Conservation (phyloP, 2,888 invertebrate genomes). For the Drosophila neonasuta region DNA sequence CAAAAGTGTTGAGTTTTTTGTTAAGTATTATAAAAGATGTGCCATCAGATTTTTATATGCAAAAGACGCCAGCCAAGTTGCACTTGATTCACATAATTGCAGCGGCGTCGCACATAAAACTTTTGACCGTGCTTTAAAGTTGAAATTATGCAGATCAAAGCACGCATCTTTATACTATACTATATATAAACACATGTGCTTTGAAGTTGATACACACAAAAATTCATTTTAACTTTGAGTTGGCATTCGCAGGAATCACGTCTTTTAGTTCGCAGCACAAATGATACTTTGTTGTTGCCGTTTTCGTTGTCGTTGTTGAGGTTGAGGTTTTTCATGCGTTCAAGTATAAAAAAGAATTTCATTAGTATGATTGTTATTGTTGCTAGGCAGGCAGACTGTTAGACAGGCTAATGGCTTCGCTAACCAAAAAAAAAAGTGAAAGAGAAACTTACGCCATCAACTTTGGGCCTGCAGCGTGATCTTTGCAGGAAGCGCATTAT, state of each 20-base stretch:
- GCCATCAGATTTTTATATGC: slow-evolving; percentile 23
- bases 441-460: slow-evolving; percentile 58
- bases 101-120: slow-evolving; percentile 45
- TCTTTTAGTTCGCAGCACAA: slow-evolving; percentile 70
- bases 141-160: slow-evolving; percentile 64
- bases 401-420: slow-evolving; percentile 42
- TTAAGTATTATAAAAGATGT: slow-evolving; percentile 4
- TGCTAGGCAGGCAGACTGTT: slow-evolving; percentile 50
- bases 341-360: slow-evolving; percentile 36
- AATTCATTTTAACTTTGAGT: slow-evolving; percentile 70
- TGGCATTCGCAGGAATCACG: slow-evolving; percentile 70
- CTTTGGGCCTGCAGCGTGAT: slow-evolving; percentile 67
- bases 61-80: slow-evolving; percentile 34
- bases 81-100: slow-evolving; percentile 63
- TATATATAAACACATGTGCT: slow-evolving; percentile 40
- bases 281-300: slow-evolving; percentile 65
- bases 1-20: slow-evolving; percentile 17
- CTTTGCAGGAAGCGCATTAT: slow-evolving; percentile 71
- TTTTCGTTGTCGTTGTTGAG: slow-evolving; percentile 22
- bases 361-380: slow-evolving; percentile 59
- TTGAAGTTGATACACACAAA: slow-evolving; percentile 54
- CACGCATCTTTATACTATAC: slow-evolving; percentile 12
- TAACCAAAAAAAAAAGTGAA: slow-evolving; percentile 23
- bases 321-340: slow-evolving; percentile 15
- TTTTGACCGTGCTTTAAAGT: slow-evolving; percentile 47